These are phyloP conservation scores for Rhodeus uyekii DNA, from an alignment of 2,797 vertebrate species.

Conservation along the genomic window DNA sequence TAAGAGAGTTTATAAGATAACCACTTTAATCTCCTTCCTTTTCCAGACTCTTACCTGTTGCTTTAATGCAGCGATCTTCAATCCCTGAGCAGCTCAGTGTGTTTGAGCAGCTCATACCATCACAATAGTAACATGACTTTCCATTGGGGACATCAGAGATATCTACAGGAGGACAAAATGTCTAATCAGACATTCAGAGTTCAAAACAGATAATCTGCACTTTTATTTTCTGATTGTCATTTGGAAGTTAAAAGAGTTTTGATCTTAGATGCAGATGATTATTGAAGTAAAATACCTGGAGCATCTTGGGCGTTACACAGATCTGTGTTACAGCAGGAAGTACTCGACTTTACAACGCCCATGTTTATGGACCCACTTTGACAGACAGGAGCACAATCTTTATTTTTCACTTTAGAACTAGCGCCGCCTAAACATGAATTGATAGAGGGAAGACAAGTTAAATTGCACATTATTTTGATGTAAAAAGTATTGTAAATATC, in stretches of 20 bases:
- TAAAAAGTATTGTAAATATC: not conserved
- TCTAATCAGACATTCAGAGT: not conserved
- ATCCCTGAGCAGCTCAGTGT: not conserved
- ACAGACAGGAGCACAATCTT: not conserved
- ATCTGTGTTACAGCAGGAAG: not conserved
- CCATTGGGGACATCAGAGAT: not conserved
- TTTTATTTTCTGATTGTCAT: not conserved
- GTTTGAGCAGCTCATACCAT: not conserved
- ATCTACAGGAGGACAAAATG: not conserved
- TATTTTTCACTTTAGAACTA: not conserved
- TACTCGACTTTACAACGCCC: not conserved
- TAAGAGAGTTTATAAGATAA: not conserved
- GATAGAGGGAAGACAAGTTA: not conserved
- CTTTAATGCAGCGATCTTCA: constrained; percentile 3
- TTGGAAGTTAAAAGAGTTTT: not conserved
- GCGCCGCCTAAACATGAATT: not conserved
- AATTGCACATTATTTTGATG: not conserved
- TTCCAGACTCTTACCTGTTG: not conserved
- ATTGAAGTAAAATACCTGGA: constrained; percentile 18
- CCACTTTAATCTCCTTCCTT: not conserved
- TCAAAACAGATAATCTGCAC: not conserved
- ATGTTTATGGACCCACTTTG: not conserved
- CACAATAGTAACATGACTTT: not conserved
- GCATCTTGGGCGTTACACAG: not conserved
- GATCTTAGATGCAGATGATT: not conserved